phyloP scores from a whole-genome alignment of 2,113 vertebrate genomes.

The Ptilonorhynchus violaceus region DNA sequence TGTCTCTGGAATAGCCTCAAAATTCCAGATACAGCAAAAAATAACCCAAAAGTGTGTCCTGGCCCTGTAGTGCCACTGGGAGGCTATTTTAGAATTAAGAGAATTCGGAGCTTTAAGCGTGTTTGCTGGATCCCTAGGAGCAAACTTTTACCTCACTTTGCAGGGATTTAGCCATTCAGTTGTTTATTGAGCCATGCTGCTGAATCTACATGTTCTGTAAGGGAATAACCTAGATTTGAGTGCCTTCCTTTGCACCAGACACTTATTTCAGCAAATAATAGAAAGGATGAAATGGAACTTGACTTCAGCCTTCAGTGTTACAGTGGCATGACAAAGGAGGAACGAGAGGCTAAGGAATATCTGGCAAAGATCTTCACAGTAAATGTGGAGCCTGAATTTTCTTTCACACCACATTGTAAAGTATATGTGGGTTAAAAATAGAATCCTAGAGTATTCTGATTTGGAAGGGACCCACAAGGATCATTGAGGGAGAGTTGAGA shows the following conservation, averaged over 20 bases:
- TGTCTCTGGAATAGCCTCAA: not conserved
- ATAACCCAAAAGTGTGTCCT: not conserved
- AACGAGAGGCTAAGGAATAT: not conserved
- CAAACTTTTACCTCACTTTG: conserved; percentile 48
- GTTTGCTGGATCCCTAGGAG: conserved; percentile 20
- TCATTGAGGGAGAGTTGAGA: too few species aligned
- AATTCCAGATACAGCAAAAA: conserved; percentile 26
- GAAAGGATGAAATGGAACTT: not conserved
- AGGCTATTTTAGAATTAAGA: not conserved
- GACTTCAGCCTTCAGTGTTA: not conserved
- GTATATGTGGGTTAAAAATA: not conserved
- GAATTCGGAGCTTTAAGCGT: not conserved
- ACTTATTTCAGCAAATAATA: not conserved
- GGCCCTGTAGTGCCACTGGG: not conserved
- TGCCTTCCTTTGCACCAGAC: not conserved
- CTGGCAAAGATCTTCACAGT: not conserved
- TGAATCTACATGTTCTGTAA: conserved; percentile 37
- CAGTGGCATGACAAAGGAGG: not conserved
- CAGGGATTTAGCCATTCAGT: conserved; percentile 8
- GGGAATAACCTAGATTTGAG: conserved; percentile 32
- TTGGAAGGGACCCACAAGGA: not conserved
- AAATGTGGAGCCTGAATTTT: not conserved
- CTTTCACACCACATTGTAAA: not conserved
- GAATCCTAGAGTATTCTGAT: not conserved
- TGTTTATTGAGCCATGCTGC: conserved; percentile 7